Evolutionary conservation across 2,888 invertebrate species (phyloP).

Genomic region (Stenolophus ochropezus): DNA sequence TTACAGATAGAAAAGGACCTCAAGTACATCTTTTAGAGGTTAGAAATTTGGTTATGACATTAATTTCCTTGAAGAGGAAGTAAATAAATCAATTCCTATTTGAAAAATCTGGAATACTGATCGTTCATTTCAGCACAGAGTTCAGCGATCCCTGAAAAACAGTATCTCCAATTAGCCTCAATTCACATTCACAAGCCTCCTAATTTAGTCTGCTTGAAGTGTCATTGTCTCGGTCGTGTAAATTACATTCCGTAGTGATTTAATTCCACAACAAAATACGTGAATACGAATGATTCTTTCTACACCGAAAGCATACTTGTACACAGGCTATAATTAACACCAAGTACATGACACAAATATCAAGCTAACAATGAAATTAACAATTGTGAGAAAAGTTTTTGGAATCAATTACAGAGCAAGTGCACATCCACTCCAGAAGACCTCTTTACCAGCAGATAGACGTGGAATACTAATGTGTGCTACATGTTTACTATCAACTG

Average conservation of each 20-base stretch:
- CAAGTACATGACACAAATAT: slow-evolving; percentile 38
- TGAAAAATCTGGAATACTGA: no score
- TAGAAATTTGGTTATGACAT: no score
- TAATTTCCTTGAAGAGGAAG: no score
- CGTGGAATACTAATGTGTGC: slow-evolving; percentile 40
- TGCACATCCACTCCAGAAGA: slow-evolving; percentile 46
- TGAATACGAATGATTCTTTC: neutral
- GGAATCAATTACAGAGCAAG: slow-evolving; percentile 50
- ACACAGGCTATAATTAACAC: neutral
- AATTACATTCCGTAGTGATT: neutral
- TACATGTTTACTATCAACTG: slow-evolving; percentile 29
- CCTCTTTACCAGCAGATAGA: slow-evolving; percentile 29
- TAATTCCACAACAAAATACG: neutral
- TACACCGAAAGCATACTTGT: neutral
- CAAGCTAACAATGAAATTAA: slow-evolving; percentile 39
- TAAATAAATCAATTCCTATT: no score
- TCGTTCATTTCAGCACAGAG: no score
- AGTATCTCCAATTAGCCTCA: neutral
- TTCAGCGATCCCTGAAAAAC: no score
- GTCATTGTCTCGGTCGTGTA: neutral
- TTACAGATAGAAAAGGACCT: no score
- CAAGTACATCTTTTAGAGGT: no score
- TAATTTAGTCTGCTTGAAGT: neutral
- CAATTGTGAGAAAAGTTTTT: slow-evolving; percentile 44
- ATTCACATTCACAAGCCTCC: neutral